Percentiles rank a stretch among this genome's conserved stretches.
Conservation (phyloP, 2,113 vertebrate species). For the Stictonetta naevosa region DNA sequence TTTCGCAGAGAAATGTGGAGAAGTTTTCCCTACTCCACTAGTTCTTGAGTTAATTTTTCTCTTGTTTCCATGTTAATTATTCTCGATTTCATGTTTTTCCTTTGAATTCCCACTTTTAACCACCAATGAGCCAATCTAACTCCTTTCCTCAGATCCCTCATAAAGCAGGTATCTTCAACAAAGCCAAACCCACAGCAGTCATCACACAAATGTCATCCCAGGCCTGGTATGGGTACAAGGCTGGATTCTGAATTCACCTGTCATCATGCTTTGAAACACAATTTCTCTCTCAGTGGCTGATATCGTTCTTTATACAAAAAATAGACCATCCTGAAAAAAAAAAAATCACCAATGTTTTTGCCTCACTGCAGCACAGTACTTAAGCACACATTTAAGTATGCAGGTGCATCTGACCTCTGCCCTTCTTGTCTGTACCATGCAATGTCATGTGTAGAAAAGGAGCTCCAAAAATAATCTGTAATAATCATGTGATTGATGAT, state of each 20-base stretch:
- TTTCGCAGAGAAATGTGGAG: neutral
- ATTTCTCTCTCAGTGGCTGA: neutral
- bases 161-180: neutral
- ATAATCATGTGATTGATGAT: neutral
- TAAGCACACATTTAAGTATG: neutral
- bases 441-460: neutral
- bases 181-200: neutral
- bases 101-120: neutral
- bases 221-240: too few relatives aligned
- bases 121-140: neutral
- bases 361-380: neutral
- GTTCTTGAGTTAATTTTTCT: neutral
- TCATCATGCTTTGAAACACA: neutral
- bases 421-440: neutral
- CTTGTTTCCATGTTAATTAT: neutral
- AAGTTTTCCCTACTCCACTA: neutral
- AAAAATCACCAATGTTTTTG: neutral
- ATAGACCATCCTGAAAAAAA: neutral
- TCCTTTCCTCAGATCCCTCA: neutral
- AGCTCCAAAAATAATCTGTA: neutral
- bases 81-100: neutral
- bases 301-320: neutral
- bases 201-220: neutral
- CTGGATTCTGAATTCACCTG: neutral
- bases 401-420: neutral